phyloP scores from a whole-genome alignment of 2,888 invertebrate species.

The Eilema depressum region DNA sequence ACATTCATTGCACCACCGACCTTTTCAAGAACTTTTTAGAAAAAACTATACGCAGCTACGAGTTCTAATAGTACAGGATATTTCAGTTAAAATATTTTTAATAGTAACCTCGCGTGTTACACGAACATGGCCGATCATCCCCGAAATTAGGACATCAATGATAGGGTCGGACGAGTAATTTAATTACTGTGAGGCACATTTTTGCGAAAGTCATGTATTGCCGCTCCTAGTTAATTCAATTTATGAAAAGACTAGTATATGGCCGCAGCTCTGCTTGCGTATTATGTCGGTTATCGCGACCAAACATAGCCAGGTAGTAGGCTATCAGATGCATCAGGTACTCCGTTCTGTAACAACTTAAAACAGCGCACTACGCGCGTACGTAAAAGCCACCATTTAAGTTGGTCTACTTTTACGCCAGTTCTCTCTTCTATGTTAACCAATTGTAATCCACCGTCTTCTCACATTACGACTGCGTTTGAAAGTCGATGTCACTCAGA shows the following conservation, averaged over 20 bases:
- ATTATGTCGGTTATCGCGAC: too few species aligned
- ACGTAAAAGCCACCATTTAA: too few species aligned
- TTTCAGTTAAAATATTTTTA: not conserved
- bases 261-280: too few species aligned
- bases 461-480: too few species aligned
- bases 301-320: too few species aligned
- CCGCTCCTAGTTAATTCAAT: conserved; percentile 37
- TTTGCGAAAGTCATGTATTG: conserved; percentile 41
- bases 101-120: conserved; percentile 41
- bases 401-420: too few species aligned
- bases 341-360: too few species aligned
- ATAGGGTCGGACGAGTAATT: conserved; percentile 34
- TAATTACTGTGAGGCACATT: conserved; percentile 28
- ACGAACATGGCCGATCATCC: conserved; percentile 39
- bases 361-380: too few species aligned
- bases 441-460: too few species aligned
- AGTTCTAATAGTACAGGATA: not conserved
- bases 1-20: not conserved
- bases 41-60: not conserved
- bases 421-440: too few species aligned
- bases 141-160: conserved; percentile 38
- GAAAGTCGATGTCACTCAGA: too few species aligned
- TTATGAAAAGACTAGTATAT: not conserved
- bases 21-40: not conserved
- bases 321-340: too few species aligned